Base-by-base conservation (phyloP, 1,140 invertebrate genomes). In the Rhopalosiphum maidis region DNA sequence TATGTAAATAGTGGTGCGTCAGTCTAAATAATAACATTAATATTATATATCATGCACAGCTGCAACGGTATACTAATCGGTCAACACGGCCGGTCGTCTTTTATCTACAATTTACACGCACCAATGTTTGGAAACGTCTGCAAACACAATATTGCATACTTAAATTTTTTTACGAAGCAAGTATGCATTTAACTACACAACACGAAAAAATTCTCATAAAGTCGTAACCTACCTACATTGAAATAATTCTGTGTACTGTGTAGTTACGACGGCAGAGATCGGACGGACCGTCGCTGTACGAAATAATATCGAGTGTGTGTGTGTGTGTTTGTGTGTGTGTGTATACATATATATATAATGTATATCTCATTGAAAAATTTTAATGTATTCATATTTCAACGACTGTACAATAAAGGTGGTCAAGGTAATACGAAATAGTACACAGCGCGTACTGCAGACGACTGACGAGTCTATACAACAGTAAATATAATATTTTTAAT, bases 361-460 rank as follows among this genome's bases (percentile, higher is more conserved):
- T 86, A 41, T 87, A 87, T 48, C 25, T 35, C 86, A 48, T 48
- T 46, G 86, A 88, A 46, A 88, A 51, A n/a, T 89, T 55, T 89
- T 55, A 89, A 89, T 54, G 35, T 89, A 55, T 89, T 89, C 86
- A 89, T 23, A 46, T 89, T 48, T 54, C 22, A 35, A 55, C 35
- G 51, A 37, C 48, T 37, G 41, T 41, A 46, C 6, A n/a, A 89
- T 54, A 55, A 55, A 55, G 35, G 88, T 89, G 88, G 88, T 41
- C 88, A 89, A 89, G 88, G 88, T 55, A 37, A 89, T 41, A 37
- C 37, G 51, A 89, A 89, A 89, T 51, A 89, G 48, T 89, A n/a
- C 18, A 89, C 48, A 37, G 8, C 51, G 22, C 18, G 30, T 89
- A 89, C 48, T 15, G 41, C 82, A 41, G 22, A 85, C 83, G 83